Base-by-base conservation (phyloP, 1,140 invertebrate species). In the Psix sp. region DNA sequence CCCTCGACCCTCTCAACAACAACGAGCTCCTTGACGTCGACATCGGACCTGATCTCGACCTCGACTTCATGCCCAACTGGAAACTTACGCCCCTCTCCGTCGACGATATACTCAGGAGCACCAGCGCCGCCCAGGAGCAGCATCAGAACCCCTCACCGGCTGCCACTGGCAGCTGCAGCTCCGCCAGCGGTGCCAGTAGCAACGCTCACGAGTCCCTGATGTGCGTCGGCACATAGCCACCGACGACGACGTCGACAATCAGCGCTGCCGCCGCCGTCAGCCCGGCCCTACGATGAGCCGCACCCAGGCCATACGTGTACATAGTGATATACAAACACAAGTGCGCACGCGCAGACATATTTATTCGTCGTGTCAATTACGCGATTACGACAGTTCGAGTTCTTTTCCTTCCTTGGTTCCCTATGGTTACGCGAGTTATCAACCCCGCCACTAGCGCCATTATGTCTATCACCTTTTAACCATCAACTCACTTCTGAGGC, bases 1-100 rank as follows among this genome's bases (percentile, higher is more conserved):
- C 94, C 77, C 87, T 95, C 15, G 94, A 95, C 84, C 93, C 94
- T 13, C 87, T 94, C 67, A 94, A 94, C 82, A 94, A 94, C 86
- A 92, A 92, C 80, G 91, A 92, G 80, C 81, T 92, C 40, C 90
- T 91, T 26, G 89, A 90, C 75, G 86, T 89, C 20, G 88, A 89
- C 54, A 88, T 89, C 73, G 88, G 88, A 11, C 88, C 88, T 5
- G 88, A 88, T 10, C 76, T 89, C 18, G 88, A 89, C 5, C 82
- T 89, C 11, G 89, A 90, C 76, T 89, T 91, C 51, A 90, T 91
- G 78, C 91, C 91, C 20, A 90, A 88, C 51, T 89, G 90, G 84
- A 91, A 91, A 78, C 80, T 92, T 21, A 89, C 90, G 11, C 90
- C 91, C 2, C 79, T 91, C n/a, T 90, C 88, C 70, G 89, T 90